phyloP scores from a whole-genome alignment of 2,888 invertebrate species.

The Microplitis deprimator region DNA sequence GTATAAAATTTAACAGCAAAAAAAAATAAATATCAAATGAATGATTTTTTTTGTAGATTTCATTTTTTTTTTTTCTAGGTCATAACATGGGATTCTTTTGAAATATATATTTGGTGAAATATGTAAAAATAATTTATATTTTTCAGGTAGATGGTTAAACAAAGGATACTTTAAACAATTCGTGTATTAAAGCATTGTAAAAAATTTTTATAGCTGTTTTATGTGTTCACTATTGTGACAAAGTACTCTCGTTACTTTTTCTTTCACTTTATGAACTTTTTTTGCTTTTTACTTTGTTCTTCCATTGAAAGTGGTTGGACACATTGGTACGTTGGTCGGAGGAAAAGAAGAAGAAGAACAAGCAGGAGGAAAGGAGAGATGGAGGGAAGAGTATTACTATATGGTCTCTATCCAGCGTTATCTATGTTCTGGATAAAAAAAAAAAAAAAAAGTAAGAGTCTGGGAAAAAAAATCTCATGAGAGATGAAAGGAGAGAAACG shows the following conservation, averaged over 20 bases:
- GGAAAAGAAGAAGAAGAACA: background rate
- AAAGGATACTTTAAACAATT: background rate
- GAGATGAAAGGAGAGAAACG: constrained; percentile 32
- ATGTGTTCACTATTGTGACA: background rate
- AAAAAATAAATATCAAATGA: background rate
- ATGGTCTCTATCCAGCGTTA: constrained; percentile 1
- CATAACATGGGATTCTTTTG: background rate
- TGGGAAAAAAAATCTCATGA: background rate
- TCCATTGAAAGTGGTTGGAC: constrained; percentile 1
- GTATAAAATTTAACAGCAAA: background rate
- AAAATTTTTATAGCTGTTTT: constrained; percentile 10
- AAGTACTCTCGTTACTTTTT: background rate
- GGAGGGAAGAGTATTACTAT: background rate
- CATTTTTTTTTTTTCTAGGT: background rate
- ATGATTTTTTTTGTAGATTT: background rate
- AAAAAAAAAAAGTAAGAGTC: constrained; percentile 2
- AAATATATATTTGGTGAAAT: background rate
- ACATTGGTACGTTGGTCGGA: background rate
- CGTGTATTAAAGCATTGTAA: constrained; percentile 8
- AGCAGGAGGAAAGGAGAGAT: background rate
- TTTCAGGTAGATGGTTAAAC: background rate
- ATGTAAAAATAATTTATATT: background rate
- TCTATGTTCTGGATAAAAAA: background rate
- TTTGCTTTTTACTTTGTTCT: constrained; percentile 16
- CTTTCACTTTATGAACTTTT: constrained; percentile 1